These are phyloP conservation scores for Rosalia funebris DNA, from an alignment of 2,888 invertebrate genomes.

Conservation along the genomic window DNA sequence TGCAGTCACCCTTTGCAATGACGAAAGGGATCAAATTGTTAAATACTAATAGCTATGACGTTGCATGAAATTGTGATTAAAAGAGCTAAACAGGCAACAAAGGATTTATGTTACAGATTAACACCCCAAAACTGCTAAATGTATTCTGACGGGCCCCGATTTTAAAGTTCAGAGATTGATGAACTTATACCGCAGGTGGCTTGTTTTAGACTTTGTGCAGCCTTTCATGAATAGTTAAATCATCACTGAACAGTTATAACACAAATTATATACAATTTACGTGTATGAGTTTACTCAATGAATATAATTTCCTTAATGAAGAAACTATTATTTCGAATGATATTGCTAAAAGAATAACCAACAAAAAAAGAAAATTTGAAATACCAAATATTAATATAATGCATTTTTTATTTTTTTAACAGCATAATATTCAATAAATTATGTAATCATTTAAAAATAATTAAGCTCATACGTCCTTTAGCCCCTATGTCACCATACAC, in stretches of 20 bases:
- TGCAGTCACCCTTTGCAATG: slow-evolving; percentile 28
- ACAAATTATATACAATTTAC: slow-evolving; percentile 4
- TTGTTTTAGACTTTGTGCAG: slow-evolving; percentile 38
- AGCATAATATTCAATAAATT: too few relatives aligned
- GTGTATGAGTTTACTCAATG: too few relatives aligned
- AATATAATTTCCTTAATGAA: too few relatives aligned
- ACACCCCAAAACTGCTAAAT: slow-evolving; percentile 55
- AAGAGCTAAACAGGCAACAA: slow-evolving; percentile 62
- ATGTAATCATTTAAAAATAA: too few relatives aligned
- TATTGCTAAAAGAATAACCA: too few relatives aligned
- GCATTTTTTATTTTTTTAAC: too few relatives aligned
- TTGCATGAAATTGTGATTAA: slow-evolving; percentile 63
- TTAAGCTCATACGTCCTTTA: too few relatives aligned
- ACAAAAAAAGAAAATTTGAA: too few relatives aligned
- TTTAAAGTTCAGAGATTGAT: slow-evolving; percentile 55
- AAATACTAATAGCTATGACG: slow-evolving; percentile 60
- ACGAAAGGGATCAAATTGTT: slow-evolving; percentile 32
- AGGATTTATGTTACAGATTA: slow-evolving; percentile 59
- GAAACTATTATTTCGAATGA: too few relatives aligned
- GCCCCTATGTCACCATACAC: too few relatives aligned
- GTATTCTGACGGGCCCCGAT: slow-evolving; percentile 47
- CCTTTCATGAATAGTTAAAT: slow-evolving; percentile 13
- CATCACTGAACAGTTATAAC: background rate
- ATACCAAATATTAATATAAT: too few relatives aligned
- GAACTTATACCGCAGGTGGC: slow-evolving; percentile 59